A percentile compares a stretch with the other conserved stretches of the same genome.
Evolutionary conservation across 1,140 invertebrate species (phyloP).

Genomic region (Anastrepha ludens): DNA sequence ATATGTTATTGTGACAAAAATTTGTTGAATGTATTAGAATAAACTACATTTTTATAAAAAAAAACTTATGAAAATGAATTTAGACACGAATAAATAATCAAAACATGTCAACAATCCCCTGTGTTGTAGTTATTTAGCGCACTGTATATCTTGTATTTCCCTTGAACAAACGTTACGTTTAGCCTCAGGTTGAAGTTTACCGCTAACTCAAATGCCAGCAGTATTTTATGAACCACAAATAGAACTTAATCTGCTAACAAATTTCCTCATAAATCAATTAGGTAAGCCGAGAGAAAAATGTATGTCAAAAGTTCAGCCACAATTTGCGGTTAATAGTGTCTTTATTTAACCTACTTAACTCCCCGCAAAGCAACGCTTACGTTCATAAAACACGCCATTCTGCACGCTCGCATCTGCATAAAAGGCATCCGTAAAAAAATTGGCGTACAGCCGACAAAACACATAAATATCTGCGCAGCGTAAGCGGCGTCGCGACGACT

Average conservation of each 20-base stretch:
- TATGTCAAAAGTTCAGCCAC: conserved; percentile 16
- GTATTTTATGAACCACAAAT: not conserved
- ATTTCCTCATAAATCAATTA: conserved; percentile 24
- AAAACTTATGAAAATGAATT: too few species aligned
- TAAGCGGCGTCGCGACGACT: not conserved
- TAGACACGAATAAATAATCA: too few species aligned
- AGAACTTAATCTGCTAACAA: conserved; percentile 1
- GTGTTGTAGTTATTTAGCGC: too few species aligned
- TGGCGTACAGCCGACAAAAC: not conserved
- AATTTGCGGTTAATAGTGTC: conserved; percentile 32
- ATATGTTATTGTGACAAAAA: too few species aligned
- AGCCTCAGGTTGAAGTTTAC: not conserved
- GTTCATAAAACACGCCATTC: not conserved
- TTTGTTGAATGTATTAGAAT: too few species aligned
- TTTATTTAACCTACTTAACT: conserved; percentile 38
- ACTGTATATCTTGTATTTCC: too few species aligned
- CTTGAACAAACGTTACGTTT: too few species aligned
- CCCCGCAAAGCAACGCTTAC: not conserved
- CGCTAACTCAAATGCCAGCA: not conserved
- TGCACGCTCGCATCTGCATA: not conserved
- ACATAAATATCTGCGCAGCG: conserved; percentile 20
- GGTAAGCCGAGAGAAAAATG: not conserved
- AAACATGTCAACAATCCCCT: too few species aligned
- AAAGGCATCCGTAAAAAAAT: not conserved
- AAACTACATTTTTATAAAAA: too few species aligned